These are phyloP conservation scores for Cataglyphis albicans DNA, from an alignment of 2,888 invertebrate species.

Conservation along the genomic window DNA sequence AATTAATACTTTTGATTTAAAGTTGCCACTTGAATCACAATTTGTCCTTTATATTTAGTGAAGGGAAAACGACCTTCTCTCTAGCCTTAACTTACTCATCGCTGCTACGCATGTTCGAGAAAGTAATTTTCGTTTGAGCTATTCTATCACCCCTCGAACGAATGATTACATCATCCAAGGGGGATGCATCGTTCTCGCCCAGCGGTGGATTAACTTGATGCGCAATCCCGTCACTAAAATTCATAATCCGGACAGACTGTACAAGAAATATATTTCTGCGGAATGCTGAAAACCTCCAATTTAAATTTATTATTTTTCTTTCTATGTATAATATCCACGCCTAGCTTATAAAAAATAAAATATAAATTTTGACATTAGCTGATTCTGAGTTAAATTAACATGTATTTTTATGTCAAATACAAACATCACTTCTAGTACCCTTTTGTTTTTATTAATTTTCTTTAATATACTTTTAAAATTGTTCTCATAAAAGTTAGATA, in stretches of 20 bases:
- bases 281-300: background rate
- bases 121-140: conserved; percentile 76
- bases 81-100: conserved; percentile 69
- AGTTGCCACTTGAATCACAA: conserved; percentile 69
- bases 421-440: background rate
- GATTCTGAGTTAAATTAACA: background rate
- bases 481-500: background rate
- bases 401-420: background rate
- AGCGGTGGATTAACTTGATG: conserved; percentile 75
- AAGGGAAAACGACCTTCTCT: conserved; percentile 63
- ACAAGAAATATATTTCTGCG: conserved; percentile 60
- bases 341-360: background rate
- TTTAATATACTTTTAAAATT: background rate
- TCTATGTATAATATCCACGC: background rate
- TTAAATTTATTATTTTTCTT: conserved; percentile 13
- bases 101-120: conserved; percentile 72
- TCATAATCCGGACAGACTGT: conserved; percentile 70
- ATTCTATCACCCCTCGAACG: conserved; percentile 76
- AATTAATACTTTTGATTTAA: conserved; percentile 65
- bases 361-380: background rate
- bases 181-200: conserved; percentile 77
- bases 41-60: conserved; percentile 71
- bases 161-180: conserved; percentile 79
- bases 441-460: background rate
- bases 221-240: conserved; percentile 73